Conservation (phyloP, 2,797 vertebrate species). For the Falco naumanni region DNA sequence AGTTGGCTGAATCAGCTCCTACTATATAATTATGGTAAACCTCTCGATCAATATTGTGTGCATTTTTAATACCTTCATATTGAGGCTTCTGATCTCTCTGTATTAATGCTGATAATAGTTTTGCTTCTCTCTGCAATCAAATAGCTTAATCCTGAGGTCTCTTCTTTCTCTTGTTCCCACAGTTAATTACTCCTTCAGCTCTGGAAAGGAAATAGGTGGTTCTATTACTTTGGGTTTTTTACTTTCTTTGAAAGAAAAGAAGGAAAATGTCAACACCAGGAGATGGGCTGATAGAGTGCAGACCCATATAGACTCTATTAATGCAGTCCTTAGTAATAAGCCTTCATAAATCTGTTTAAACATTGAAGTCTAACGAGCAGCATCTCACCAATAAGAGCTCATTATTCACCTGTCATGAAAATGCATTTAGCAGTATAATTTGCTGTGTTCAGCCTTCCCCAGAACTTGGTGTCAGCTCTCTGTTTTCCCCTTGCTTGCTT, state of each 20-base stretch:
- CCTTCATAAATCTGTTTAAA: conserved; percentile 5
- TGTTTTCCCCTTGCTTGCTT: not conserved
- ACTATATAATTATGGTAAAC: not conserved
- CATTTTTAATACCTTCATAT: conserved; percentile 35
- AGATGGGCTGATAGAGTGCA: not conserved
- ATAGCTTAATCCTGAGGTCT: not conserved
- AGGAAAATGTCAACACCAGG: not conserved
- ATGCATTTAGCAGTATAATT: not conserved
- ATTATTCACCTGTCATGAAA: not conserved
- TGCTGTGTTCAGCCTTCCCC: not conserved
- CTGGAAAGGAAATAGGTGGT: not conserved
- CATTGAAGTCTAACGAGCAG: not conserved
- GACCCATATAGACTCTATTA: not conserved
- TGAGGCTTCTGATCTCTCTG: not conserved
- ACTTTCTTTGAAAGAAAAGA: not conserved
- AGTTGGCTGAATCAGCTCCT: not conserved
- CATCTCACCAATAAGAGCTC: not conserved
- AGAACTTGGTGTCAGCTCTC: not conserved
- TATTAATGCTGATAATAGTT: conserved; percentile 44
- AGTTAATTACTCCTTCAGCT: conserved; percentile 43
- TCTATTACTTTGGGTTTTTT: conserved; percentile 1
- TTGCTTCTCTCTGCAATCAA: conserved; percentile 31
- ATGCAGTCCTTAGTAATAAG: not conserved
- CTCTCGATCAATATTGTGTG: conserved; percentile 16
- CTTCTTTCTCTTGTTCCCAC: not conserved